Evolutionary conservation across 2,888 invertebrate genomes (phyloP).

Genomic region (Stegophylla sp.): DNA sequence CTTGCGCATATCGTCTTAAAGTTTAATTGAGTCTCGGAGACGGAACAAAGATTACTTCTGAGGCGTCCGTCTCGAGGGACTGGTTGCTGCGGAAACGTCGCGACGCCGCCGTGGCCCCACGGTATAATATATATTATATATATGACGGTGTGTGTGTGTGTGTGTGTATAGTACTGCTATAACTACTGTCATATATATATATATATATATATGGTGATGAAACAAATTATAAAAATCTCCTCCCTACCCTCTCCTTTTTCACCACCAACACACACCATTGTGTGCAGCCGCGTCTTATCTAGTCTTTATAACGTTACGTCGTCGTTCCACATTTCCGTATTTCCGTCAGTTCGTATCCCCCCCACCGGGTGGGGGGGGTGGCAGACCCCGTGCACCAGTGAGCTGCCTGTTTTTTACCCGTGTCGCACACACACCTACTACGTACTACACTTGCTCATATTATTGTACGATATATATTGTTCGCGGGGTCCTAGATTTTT

Average conservation of each 20-base stretch:
- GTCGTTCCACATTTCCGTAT: too few species aligned
- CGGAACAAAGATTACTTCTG: constrained; percentile 59
- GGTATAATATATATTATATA: not conserved
- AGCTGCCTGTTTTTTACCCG: too few species aligned
- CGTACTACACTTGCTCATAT: too few species aligned
- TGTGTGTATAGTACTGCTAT: too few species aligned
- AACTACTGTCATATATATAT: not conserved
- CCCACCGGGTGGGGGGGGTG: not conserved
- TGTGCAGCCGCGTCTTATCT: constrained; percentile 35
- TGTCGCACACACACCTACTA: too few species aligned
- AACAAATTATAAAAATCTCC: constrained; percentile 60
- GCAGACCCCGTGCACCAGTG: too few species aligned
- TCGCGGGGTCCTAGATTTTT: too few species aligned
- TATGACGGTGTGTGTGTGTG: too few species aligned
- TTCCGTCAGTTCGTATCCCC: constrained; percentile 31
- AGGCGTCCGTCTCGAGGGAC: constrained; percentile 65
- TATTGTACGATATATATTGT: too few species aligned
- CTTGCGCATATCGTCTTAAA: constrained; percentile 73
- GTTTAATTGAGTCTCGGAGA: constrained; percentile 75
- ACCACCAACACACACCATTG: not conserved
- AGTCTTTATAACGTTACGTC: constrained; percentile 30
- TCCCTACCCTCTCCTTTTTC: constrained; percentile 62
- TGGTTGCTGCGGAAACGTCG: constrained; percentile 59
- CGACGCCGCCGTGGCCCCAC: constrained; percentile 38
- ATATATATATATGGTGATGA: constrained; percentile 40